Percentiles rank a stretch among this genome's conserved stretches.
phyloP scores from a whole-genome alignment of 2,888 invertebrate genomes.

The Stomorhina lunata region DNA sequence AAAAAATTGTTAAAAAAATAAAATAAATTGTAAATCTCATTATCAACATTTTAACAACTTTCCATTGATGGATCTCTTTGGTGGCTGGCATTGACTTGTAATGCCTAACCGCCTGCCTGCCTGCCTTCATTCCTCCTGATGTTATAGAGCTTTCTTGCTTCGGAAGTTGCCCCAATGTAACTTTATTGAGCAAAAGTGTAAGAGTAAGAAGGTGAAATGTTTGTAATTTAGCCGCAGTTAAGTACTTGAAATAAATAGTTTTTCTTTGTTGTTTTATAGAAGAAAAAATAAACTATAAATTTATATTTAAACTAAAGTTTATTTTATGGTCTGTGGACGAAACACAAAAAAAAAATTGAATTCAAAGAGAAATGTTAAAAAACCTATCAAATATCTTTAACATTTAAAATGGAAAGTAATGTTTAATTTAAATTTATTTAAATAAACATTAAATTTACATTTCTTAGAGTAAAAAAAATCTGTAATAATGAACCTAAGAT shows the following conservation, averaged over 20 bases:
- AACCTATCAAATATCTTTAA: constrained; percentile 55
- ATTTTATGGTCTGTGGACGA: constrained; percentile 24
- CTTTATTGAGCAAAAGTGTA: neutral
- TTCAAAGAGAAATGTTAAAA: neutral
- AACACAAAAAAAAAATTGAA: neutral
- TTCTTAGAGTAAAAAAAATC: no score
- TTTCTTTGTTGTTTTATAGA: constrained; percentile 16
- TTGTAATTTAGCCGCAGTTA: constrained; percentile 19
- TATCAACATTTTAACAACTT: constrained; percentile 61
- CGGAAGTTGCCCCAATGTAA: no score
- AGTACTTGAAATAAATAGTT: constrained; percentile 56
- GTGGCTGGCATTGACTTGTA: constrained; percentile 46
- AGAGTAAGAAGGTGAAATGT: neutral
- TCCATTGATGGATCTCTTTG: constrained; percentile 59
- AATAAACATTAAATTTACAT: no score
- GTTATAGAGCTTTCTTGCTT: no score
- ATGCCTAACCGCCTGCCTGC: neutral
- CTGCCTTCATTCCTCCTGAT: neutral
- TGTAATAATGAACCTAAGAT: no score
- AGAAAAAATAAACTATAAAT: neutral
- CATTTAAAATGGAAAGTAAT: constrained; percentile 53
- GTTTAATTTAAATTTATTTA: constrained; percentile 20
- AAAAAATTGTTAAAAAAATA: neutral
- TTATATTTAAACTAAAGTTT: constrained; percentile 48
- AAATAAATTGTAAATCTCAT: constrained; percentile 60